Base-by-base conservation (phyloP, 2,888 invertebrate species). In the Axea sp. region DNA sequence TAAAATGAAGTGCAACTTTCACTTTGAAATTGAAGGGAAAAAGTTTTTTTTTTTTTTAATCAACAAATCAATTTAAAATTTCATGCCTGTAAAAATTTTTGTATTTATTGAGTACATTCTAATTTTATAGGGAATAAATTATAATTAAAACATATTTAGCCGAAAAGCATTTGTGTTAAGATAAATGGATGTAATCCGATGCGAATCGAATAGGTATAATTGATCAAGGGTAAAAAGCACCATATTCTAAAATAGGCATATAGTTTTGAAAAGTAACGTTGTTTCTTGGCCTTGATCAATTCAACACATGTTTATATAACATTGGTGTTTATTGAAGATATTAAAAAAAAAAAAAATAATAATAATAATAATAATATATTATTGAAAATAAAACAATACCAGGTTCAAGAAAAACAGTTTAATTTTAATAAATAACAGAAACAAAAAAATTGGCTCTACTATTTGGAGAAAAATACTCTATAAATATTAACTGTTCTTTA, bases 201-300 rank as follows among this genome's bases (percentile, higher is more conserved):
- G n/a, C 8, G 28, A 53, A 37, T 53, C 37, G 26, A 53, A 19
- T 26, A 15, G 15, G 17, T 4, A 37, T 19, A 28, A 55, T 39
- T 30, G 55, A 55, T 55, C 28, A 31, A 53, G 37, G n/a, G n/a
- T n/a, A 4, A 11, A 24, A 5, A 11, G 35, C 31, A n/a, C n/a
- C 22, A 33, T 33, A 22, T 49, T 49, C 12, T 33, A 7, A 7
- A 33, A 26, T 14, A 26, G 26, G 24, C 37, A 53, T 37, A n/a
- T 26, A 33, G 49, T 51, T 51, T 33, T 7, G 35, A 51, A 11
- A 3, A 22, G 49, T 19, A 31, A 12, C 24, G 37, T 37, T 37
- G 51, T 53, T 53, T 53, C 14, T 35, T 53, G 51, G 37, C 51
- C 51, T 37, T 26, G 37, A 26, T 51, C 14, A 31, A 49, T 33